phyloP scores from a whole-genome alignment of 2,113 vertebrate species.

The Channa argus region DNA sequence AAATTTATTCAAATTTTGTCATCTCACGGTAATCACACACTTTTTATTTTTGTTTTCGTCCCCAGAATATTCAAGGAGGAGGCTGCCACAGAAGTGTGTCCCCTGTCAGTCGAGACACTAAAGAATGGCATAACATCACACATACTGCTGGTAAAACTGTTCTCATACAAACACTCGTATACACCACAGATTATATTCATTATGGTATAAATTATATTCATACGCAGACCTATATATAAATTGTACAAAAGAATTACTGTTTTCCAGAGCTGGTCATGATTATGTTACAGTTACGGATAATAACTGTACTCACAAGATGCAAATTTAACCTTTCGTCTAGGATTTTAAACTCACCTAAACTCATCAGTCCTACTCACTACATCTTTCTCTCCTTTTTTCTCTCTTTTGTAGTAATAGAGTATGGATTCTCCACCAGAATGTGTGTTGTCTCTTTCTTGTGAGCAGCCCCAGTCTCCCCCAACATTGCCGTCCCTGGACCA shows the following conservation, averaged over 20 bases:
- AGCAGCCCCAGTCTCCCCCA: constrained; percentile 76
- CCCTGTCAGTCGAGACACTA: constrained; percentile 60
- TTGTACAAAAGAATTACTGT: not conserved
- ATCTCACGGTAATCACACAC: not conserved
- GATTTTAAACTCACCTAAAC: constrained; percentile 20
- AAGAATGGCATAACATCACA: constrained; percentile 82
- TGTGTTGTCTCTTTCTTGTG: constrained; percentile 83
- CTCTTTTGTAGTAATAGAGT: constrained; percentile 64
- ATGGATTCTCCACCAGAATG: constrained; percentile 87
- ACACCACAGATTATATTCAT: not conserved
- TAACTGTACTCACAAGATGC: constrained; percentile 41
- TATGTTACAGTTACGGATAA: constrained; percentile 18
- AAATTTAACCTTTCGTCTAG: constrained; percentile 26
- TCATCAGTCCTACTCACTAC: not conserved
- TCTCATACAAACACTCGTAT: not conserved
- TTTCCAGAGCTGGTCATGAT: constrained; percentile 37
- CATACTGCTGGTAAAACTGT: constrained; percentile 73
- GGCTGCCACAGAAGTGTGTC: constrained; percentile 67
- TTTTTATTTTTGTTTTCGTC: constrained; percentile 38
- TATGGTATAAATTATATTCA: not conserved
- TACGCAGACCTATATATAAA: not conserved
- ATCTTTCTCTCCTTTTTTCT: constrained; percentile 26
- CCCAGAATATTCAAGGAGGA: constrained; percentile 76
- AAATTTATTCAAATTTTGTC: constrained; percentile 9
- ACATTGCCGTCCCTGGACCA: constrained; percentile 83